Base-by-base conservation (phyloP, 2,888 invertebrate genomes). In the Napeogenes sylphis region DNA sequence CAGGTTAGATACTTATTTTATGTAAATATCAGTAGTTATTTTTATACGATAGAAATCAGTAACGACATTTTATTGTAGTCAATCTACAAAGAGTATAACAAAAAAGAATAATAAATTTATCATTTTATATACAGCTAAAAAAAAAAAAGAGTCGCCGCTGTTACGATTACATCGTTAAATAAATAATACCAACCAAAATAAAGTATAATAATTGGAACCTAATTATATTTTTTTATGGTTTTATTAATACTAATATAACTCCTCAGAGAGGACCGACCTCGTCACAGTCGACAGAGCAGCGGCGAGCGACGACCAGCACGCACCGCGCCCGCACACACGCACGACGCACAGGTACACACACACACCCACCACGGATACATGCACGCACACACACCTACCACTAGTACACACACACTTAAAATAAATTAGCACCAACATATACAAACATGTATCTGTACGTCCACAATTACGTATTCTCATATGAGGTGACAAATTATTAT, bases 271-370 rank as follows among this genome's bases (percentile, higher is more conserved):
- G 71, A 62, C 70, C 75, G 0, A 68, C 53, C 65, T 68, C 60
- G 68, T 65, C 72, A 67, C 70, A 73, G 68, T 71, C 77, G 71
- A 61, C 77, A 64, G 75, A 73, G 81, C 81, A 51, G 84, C 86
- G 64, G 57, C 14, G 55, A 55, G 59, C 72, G 74, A 2, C 83
- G 79, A 63, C 74, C 79, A 55, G 74, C 76, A 62, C 71, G 72
- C 65, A 67, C 47, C 63, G 55, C 69, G 46, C 77, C 71, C 32
- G 6, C 59, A 3, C 59, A 54, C 38, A 30, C 51, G 2, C 63
- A 63, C 61, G 66, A 51, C 21, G 30, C 51, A 8, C 80, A 78
- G 64, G 77, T 76, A 55, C 61, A 61, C 12, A 38, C 64, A 58
- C 69, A 51, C 45, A n/a, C 33, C 32, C 35, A 10, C 13, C 5